Percentiles rank a stretch among this genome's conserved stretches.
These are phyloP conservation scores for Atherinomorus stipes DNA, from an alignment of 2,113 vertebrate species.

Conservation along the genomic window DNA sequence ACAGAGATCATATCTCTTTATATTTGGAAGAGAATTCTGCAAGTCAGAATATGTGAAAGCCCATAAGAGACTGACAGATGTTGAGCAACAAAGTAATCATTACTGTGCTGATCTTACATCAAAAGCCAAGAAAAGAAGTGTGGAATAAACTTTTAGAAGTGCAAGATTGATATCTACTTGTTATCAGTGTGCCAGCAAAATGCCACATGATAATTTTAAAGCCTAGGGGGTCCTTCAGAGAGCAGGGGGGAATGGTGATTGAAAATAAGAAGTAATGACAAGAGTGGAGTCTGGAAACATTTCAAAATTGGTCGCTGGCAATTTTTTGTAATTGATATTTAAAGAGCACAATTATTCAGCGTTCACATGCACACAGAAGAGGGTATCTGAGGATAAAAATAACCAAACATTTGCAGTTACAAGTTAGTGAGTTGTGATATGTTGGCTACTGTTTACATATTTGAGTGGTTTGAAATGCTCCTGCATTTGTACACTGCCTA, in stretches of 20 bases:
- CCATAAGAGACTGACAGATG: conserved; percentile 47
- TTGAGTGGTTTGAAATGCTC: conserved; percentile 10
- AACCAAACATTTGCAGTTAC: conserved; percentile 27
- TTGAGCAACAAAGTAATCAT: conserved; percentile 67
- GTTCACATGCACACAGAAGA: conserved; percentile 46
- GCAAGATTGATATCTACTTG: conserved; percentile 64
- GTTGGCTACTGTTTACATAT: conserved; percentile 57
- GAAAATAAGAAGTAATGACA: conserved; percentile 33
- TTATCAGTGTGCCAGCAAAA: conserved; percentile 56
- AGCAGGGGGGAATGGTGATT: conserved; percentile 1
- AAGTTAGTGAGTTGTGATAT: conserved; percentile 15
- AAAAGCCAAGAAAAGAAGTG: conserved; percentile 54
- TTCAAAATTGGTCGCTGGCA: conserved; percentile 49
- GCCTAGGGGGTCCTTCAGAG: conserved; percentile 46
- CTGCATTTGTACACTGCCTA: conserved; percentile 18
- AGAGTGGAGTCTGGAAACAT: conserved; percentile 39
- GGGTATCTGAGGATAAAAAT: conserved; percentile 58
- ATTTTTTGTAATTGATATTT: conserved; percentile 49
- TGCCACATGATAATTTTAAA: conserved; percentile 67
- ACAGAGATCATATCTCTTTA: conserved; percentile 45
- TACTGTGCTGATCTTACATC: conserved; percentile 50
- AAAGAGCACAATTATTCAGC: conserved; percentile 56
- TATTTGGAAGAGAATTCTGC: conserved; percentile 45
- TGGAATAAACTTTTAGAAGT: conserved; percentile 40
- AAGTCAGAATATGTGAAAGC: conserved; percentile 64